Base-by-base conservation (phyloP, 2,797 vertebrate genomes). In the Atherinosoma microstoma region DNA sequence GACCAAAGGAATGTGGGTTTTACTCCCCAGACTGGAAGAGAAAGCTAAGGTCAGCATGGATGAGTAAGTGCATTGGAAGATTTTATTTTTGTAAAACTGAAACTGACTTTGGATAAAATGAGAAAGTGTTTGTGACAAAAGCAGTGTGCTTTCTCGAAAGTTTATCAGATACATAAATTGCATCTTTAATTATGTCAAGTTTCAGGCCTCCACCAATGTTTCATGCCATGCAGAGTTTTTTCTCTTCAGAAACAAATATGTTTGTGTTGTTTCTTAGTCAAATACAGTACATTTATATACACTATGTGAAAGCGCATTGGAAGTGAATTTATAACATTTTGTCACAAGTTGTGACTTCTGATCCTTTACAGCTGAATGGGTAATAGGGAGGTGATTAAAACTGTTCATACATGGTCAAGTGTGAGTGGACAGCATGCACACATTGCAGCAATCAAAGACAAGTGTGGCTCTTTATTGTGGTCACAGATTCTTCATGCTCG, bases 401-500 rank as follows among this genome's bases (percentile, higher is more conserved):
- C 42, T 53, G 53, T 57, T 51, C n/a, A 54, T 58, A 75, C 73
- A 75, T 35, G 58, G 38, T 35, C 62, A 35, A 68, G 45, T 54
- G 70, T 54, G 22, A 30, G 45, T 3, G 3, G 8, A 36, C 67
- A 32, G 66, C 29, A 16, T 49, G 27, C 34, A 2, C 70, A 63
- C 29, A 1, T 45, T 54, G 59, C 42, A 29, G 75, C 76, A 76
- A 87, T 82, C 40, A 6, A 86, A 85, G 67, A 70, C 74, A 82
- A 89, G 87, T 76, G 64, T 75, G 32, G 27, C 7, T n/a, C 80
- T 89, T 80, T 88, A 62, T 64, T 90, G 79, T 76, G 78, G 88
- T 82, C 56, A 20, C 74, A 67, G 38, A 78, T 58, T 62, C 67
- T 56, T 82, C 58, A 66, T 12, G 60, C 49, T 73, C 70, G 65